Evolutionary conservation across 2,888 invertebrate species (phyloP), one percentile per base, ranked within the genome.

Genomic region (Allophyes oxyacanthae): DNA sequence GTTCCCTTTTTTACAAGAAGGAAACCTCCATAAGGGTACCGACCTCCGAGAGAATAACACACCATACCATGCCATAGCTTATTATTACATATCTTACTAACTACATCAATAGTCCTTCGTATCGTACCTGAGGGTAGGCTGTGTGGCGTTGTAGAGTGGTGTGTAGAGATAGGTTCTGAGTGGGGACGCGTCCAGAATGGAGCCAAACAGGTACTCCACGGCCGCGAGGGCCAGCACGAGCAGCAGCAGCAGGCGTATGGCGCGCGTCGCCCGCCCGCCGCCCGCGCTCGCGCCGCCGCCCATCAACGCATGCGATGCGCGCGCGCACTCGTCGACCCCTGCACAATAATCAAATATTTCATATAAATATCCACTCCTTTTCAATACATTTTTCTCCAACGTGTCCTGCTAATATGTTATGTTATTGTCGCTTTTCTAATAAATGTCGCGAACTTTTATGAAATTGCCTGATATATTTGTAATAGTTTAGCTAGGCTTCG

Each of bases 161-260:
- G 95, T 94, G 85, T 95, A 86, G 63, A 94, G 81, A 74, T 92
- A 91, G 62, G 95, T 89, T 77, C 89, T 74, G 72, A 93, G 85
- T 30, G 90, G 92, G 49, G 94, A 94, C 11, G 90, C 91, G 80
- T 96, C 95, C 64, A 96, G 91, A 62, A 96, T 95, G 51, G 95
- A 95, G 74, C 96, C 96, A 89, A 96, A 95, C 64, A 96, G 94
- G 90, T 96, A 96, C 88, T 96, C 96, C 46, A 96, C 92, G n/a
- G 95, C 95, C 51, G 96, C 95, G 50, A 96, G 94, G 61, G 95
- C 95, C 67, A 96, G 87, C 81, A 96, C 95, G 76, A 96, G 88
- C 72, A 94, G 85, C 58, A 93, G 78, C 68, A 94, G 87, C 78
- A 92, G 88, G 83, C 94, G 92, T 64, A 94, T 89, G 85, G 90